Evolutionary conservation across 2,797 vertebrate genomes (phyloP), one percentile per base, ranked within the genome.

Genomic region (Enteromius paludinosus): DNA sequence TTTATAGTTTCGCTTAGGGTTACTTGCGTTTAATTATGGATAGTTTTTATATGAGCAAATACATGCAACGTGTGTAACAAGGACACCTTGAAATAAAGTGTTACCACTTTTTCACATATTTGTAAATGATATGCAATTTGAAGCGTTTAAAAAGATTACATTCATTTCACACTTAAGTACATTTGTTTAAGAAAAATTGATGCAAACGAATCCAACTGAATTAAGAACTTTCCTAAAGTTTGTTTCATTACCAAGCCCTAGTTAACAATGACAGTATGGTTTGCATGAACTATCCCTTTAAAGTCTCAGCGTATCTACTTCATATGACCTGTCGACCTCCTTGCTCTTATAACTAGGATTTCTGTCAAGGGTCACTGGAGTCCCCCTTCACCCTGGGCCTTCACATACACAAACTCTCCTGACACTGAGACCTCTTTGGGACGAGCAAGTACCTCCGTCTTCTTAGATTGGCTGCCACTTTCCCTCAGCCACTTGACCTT

Each of bases 311-410:
- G 49, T 49, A 64, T 49, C 82, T 84, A 80, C 49, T 54, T 52
- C 9, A 38, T 84, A 61, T 68, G 70, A 69, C 85, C 76, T 71
- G 81, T 66, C 64, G 80, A 92, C 88, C 87, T 75, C 78, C 86
- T 73, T 79, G 72, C 80, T 86, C 80, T 72, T 87, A 82, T 85
- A 91, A 92, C 91, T 86, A 89, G 87, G 86, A 73, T 85, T 88
- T 86, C 85, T 45, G 89, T 87, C 78, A 10, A 86, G 88, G 90
- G 89, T 91, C 89, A 86, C 2, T 25, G 33, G 59, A 78, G 72
- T 82, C 85, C 83, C 83, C 30, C 70, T 12, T 86, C 82, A 84
- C 87, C 84, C 86, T 87, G 87, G 1, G 89, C 80, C 86, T 85
- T 78, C 52, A 76, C 49, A 76, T 59, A 79, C 79, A 80, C 75